Evolutionary conservation across 2,888 invertebrate species (phyloP).

Genomic region (Hartigia nigra): DNA sequence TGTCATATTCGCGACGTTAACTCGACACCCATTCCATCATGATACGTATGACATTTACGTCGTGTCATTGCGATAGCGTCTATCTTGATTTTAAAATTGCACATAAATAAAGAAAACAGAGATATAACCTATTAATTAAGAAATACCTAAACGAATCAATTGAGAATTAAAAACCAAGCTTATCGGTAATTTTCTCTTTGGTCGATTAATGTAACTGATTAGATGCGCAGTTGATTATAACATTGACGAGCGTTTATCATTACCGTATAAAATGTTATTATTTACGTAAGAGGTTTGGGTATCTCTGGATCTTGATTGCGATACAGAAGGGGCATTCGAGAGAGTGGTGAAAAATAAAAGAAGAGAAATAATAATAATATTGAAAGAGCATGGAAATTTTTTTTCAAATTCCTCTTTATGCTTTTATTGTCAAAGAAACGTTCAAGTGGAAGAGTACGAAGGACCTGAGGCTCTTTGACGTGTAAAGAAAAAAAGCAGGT

Average conservation of each 20-base stretch:
- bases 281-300: neutral
- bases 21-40: neutral
- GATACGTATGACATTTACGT: neutral
- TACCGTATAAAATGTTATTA: neutral
- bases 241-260: neutral
- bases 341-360: neutral
- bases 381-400: neutral
- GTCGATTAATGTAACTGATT: neutral
- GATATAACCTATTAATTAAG: neutral
- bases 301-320: neutral
- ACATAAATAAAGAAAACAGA: neutral
- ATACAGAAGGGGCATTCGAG: neutral
- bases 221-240: neutral
- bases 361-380: neutral
- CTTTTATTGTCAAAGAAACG: neutral
- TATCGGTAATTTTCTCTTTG: neutral
- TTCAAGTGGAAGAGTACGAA: neutral
- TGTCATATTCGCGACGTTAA: neutral
- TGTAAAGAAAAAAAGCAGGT: neutral
- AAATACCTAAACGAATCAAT: neutral
- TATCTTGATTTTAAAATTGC: neutral
- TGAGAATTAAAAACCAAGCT: neutral
- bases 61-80: neutral
- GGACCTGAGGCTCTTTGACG: neutral
- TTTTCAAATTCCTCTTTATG: neutral